phyloP scores from a whole-genome alignment of 2,797 vertebrate genomes.

The Numenius phaeopus region DNA sequence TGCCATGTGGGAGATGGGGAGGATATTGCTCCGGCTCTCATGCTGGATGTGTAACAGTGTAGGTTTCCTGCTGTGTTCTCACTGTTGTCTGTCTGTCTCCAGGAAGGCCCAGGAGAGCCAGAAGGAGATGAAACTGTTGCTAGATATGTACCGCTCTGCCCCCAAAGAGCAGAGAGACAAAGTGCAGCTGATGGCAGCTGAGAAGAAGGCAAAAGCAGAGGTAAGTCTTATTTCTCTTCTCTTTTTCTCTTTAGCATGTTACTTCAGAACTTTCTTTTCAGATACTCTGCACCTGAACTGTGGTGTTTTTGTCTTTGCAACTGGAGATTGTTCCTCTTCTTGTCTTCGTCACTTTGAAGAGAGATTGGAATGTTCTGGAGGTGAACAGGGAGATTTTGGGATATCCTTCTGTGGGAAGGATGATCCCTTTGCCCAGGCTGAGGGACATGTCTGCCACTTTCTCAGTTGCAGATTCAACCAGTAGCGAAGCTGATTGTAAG shows the following conservation, averaged over 20 bases:
- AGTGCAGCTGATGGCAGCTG: conserved; percentile 97
- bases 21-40: background rate
- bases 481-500: rapidly evolving
- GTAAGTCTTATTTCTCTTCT: conserved; percentile 67
- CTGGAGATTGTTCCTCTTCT: background rate
- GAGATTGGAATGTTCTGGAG: background rate
- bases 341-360: background rate
- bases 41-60: background rate
- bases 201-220: conserved; percentile 97
- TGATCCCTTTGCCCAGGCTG: background rate
- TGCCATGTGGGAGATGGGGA: background rate
- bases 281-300: background rate
- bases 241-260: background rate
- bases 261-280: background rate
- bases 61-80: background rate
- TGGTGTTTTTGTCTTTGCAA: background rate
- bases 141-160: conserved; percentile 97
- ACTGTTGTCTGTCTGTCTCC: background rate
- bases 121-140: conserved; percentile 95
- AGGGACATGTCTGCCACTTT: background rate
- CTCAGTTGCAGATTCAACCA: background rate
- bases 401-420: background rate
- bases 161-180: conserved; percentile 98
- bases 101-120: conserved; percentile 98
- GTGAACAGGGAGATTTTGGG: background rate